Evolutionary conservation across 2,888 invertebrate species (phyloP).

Genomic region (Ennomos erosarius): DNA sequence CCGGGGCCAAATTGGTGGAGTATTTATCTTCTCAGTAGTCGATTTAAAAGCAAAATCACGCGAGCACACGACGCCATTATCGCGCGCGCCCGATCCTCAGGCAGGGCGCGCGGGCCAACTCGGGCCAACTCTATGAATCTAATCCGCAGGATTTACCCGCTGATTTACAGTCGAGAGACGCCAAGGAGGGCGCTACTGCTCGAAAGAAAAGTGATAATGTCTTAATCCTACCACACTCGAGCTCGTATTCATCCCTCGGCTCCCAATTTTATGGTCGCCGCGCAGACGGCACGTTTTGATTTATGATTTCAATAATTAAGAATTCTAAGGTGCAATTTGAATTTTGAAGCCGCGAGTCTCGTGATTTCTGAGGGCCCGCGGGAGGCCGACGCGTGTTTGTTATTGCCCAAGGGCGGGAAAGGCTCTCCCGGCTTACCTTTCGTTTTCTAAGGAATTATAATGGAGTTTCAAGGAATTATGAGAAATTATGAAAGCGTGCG

Average conservation of each 20-base stretch:
- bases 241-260: constrained; percentile 57
- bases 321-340: constrained; percentile 85
- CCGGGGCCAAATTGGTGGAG: constrained; percentile 74
- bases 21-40: constrained; percentile 80
- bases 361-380: constrained; percentile 61
- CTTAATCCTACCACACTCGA: constrained; percentile 87
- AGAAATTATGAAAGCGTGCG: constrained; percentile 56
- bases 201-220: constrained; percentile 89
- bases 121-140: constrained; percentile 83
- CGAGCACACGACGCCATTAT: constrained; percentile 83
- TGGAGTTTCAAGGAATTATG: constrained; percentile 67
- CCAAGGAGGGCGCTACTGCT: constrained; percentile 78
- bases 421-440: constrained; percentile 75
- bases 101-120: constrained; percentile 51
- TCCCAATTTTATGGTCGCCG: constrained; percentile 82
- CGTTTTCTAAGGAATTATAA: constrained; percentile 74
- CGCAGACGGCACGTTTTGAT: constrained; percentile 84
- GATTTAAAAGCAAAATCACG: constrained; percentile 85
- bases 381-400: constrained; percentile 82
- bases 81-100: constrained; percentile 77
- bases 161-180: constrained; percentile 83
- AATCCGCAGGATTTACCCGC: constrained; percentile 84
- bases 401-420: constrained; percentile 76
- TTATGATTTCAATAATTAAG: constrained; percentile 86
- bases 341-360: constrained; percentile 75